Evolutionary conservation across 2,113 vertebrate species (phyloP).

Genomic region (Tichodroma muraria): DNA sequence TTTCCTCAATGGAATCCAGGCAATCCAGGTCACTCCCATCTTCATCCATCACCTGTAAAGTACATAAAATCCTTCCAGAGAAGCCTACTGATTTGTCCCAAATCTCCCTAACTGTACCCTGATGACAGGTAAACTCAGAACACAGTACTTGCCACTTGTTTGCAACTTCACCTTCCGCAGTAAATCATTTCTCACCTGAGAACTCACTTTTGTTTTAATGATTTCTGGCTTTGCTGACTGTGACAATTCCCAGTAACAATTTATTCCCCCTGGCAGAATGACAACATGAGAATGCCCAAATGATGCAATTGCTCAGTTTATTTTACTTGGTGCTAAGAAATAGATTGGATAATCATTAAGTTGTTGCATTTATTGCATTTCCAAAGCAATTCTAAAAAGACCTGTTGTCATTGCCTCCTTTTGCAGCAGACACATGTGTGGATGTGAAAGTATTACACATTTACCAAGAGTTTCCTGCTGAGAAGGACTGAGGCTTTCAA

Average conservation of each 20-base stretch:
- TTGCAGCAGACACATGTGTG: neutral
- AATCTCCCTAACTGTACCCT: neutral
- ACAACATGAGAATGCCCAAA: neutral
- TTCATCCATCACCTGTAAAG: neutral
- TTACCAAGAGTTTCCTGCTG: neutral
- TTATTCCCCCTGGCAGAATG: neutral
- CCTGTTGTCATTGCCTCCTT: neutral
- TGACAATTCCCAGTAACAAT: neutral
- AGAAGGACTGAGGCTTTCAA: neutral
- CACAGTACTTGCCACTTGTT: neutral
- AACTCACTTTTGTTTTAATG: neutral
- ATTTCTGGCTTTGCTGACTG: neutral
- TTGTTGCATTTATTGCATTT: neutral
- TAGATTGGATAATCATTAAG: neutral
- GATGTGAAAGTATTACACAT: neutral
- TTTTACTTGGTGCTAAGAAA: neutral
- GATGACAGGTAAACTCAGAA: neutral
- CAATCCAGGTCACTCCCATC: neutral
- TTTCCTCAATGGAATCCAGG: neutral
- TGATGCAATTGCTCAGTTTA: neutral
- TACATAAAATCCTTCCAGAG: neutral
- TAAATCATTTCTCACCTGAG: neutral
- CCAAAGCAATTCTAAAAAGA: neutral
- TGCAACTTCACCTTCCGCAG: neutral
- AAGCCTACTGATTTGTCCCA: neutral